Percentiles rank a stretch among this genome's conserved stretches.
phyloP scores from a whole-genome alignment of 2,113 vertebrate species.

The Melanostigma gelatinosum region DNA sequence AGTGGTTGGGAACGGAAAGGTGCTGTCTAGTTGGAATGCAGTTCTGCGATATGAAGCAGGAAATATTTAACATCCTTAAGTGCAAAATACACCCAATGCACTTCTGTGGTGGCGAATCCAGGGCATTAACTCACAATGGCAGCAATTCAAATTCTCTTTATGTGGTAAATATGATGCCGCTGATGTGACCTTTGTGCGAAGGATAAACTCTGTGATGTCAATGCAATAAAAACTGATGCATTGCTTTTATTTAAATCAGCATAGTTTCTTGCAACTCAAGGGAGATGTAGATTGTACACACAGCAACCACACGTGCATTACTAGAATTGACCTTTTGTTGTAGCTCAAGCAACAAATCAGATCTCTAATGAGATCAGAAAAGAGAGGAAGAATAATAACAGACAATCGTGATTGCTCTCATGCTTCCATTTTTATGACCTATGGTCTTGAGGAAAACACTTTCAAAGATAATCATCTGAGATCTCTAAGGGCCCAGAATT shows the following conservation, averaged over 20 bases:
- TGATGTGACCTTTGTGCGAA: neutral
- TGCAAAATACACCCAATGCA: neutral
- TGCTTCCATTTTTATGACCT: neutral
- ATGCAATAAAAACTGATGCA: neutral
- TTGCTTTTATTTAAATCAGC: neutral
- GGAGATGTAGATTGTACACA: neutral
- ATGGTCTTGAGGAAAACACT: neutral
- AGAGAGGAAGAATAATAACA: neutral
- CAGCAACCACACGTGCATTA: neutral
- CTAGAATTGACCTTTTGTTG: neutral
- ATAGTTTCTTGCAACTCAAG: neutral
- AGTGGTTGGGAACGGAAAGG: neutral
- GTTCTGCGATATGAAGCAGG: conserved; percentile 15
- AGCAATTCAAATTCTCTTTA: neutral
- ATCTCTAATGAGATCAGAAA: neutral
- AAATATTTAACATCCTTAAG: conserved; percentile 4
- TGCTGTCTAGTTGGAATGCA: conserved; percentile 26
- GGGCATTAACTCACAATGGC: neutral
- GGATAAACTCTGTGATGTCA: neutral
- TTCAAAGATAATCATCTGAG: neutral
- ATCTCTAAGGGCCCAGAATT: neutral
- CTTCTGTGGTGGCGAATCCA: neutral
- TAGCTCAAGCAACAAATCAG: neutral
- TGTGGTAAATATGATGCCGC: neutral
- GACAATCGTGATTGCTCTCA: neutral